Conservation (phyloP, 2,797 vertebrate genomes). For the Sorex maritimensis region DNA sequence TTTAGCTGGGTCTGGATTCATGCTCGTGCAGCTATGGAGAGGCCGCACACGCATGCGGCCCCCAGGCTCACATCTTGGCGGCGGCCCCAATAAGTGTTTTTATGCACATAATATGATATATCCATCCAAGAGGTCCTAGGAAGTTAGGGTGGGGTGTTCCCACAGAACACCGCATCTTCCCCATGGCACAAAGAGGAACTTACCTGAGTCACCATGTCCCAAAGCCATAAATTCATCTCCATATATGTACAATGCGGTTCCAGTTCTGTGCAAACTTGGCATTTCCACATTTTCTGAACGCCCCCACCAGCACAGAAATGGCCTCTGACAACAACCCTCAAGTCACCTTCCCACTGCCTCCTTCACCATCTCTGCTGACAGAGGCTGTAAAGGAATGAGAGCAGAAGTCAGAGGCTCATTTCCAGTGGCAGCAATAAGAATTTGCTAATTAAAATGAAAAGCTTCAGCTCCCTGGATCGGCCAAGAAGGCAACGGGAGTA, state of each 20-base stretch:
- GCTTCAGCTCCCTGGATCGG: slow-evolving; percentile 62
- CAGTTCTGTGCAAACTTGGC: slow-evolving; percentile 72
- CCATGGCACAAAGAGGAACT: slow-evolving; percentile 58
- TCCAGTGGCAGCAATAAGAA: slow-evolving; percentile 73
- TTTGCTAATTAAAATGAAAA: slow-evolving; percentile 85
- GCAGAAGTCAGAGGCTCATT: slow-evolving; percentile 83
- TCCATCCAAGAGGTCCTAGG: neutral
- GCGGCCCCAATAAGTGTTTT: neutral
- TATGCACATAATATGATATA: neutral
- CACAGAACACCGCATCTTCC: slow-evolving; percentile 65
- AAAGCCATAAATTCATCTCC: slow-evolving; percentile 81
- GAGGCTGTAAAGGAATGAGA: slow-evolving; percentile 77
- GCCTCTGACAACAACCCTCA: slow-evolving; percentile 77
- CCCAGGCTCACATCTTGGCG: too few relatives aligned
- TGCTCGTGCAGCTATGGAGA: too few relatives aligned
- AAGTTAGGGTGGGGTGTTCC: neutral
- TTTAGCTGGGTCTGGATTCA: too few relatives aligned
- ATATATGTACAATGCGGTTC: slow-evolving; percentile 79
- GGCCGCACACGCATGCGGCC: too few relatives aligned
- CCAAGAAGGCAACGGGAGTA: slow-evolving; percentile 35
- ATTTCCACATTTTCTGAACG: slow-evolving; percentile 69
- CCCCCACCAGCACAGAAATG: slow-evolving; percentile 76
- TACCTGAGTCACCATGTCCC: slow-evolving; percentile 77
- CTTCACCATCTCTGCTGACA: slow-evolving; percentile 44
- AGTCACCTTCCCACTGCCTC: slow-evolving; percentile 27